A percentile compares a stretch with the other conserved stretches of the same genome.
Conservation (phyloP, 1,140 invertebrate species). For the Psix sp. region DNA sequence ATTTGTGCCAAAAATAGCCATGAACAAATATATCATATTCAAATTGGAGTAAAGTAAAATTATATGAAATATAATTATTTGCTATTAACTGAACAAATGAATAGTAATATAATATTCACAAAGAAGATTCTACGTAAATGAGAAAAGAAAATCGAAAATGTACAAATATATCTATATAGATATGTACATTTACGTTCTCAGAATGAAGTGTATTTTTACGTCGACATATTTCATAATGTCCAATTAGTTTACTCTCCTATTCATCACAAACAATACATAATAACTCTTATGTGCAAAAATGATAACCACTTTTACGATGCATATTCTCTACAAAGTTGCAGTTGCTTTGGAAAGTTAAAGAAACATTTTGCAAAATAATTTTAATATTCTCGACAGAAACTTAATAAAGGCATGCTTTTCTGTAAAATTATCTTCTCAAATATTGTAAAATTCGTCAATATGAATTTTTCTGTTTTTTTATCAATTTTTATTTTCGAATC, state of each 20-base stretch:
- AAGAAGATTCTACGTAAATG: too few species aligned
- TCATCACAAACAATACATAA: constrained; percentile 47
- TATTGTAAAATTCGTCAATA: not conserved
- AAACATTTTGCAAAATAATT: not conserved
- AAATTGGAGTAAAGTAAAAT: too few species aligned
- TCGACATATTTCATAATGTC: constrained; percentile 42
- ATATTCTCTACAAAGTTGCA: constrained; percentile 17
- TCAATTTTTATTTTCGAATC: not conserved
- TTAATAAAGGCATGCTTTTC: not conserved
- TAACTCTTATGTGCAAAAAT: constrained; percentile 18
- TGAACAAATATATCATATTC: too few species aligned
- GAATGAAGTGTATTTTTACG: constrained; percentile 27
- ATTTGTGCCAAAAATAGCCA: too few species aligned
- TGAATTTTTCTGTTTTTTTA: not conserved
- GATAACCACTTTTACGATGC: constrained; percentile 32
- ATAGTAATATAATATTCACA: constrained; percentile 26
- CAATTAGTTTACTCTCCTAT: constrained; percentile 51
- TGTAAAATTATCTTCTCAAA: too few species aligned
- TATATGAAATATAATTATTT: too few species aligned
- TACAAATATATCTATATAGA: constrained; percentile 4
- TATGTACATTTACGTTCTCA: constrained; percentile 22
- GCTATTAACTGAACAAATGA: too few species aligned
- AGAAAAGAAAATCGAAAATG: too few species aligned
- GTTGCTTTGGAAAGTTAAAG: constrained; percentile 28
- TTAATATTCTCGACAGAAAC: not conserved